A percentile compares a stretch with the other conserved stretches of the same genome.
Conservation (phyloP, 2,888 invertebrate species). For the Sarcophaga rosellei region DNA sequence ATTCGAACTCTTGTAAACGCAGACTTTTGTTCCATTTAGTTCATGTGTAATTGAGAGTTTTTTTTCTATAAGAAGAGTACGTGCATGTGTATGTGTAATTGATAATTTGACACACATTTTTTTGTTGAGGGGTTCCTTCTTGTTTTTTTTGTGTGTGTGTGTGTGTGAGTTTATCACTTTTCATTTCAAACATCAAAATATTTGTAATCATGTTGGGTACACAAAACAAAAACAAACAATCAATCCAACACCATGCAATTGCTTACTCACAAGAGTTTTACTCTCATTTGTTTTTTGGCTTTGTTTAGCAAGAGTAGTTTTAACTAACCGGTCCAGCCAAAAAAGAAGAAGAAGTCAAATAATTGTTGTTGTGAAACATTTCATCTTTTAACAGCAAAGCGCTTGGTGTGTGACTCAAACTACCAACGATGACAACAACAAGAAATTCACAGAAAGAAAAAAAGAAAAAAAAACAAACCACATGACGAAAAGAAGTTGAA, state of each 20-base stretch:
- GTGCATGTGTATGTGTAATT: neutral
- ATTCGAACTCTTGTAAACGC: neutral
- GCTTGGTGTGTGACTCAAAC: constrained; percentile 9
- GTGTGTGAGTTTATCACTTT: constrained; percentile 46
- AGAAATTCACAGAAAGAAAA: neutral
- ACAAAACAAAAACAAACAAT: neutral
- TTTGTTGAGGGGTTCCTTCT: constrained; percentile 21
- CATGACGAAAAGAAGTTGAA: constrained; percentile 38
- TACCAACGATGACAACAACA: neutral
- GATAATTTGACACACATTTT: constrained; percentile 48
- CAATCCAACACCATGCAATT: neutral
- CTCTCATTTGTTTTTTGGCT: neutral
- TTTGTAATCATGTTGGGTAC: neutral
- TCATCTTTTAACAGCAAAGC: neutral
- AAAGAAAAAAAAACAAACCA: constrained; percentile 2
- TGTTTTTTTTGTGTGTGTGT: neutral
- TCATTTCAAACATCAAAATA: constrained; percentile 55
- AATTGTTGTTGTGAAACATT: neutral
- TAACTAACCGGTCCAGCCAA: constrained; percentile 26
- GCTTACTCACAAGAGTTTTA: neutral
- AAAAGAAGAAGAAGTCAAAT: neutral
- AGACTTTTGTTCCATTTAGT: neutral
- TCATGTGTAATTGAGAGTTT: neutral
- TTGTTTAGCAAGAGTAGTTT: neutral
- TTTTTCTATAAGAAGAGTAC: neutral